Percentiles rank a stretch among this genome's conserved stretches.
Evolutionary conservation across 2,888 invertebrate species (phyloP).

Genomic region (Augiades crinisus): DNA sequence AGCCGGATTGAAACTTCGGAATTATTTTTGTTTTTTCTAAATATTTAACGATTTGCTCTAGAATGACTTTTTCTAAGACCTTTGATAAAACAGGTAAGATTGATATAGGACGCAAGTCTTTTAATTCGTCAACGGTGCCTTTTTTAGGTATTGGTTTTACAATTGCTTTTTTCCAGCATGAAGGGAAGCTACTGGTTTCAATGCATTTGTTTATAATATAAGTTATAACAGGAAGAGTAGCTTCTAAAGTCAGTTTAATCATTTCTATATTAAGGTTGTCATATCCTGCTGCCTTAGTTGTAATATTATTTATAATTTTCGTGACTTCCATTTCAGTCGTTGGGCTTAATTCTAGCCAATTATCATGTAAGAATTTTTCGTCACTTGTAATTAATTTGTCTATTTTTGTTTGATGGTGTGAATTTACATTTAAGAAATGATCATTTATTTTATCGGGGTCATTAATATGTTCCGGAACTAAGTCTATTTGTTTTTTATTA

Average conservation of each 20-base stretch:
- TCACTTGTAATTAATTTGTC: too few species aligned
- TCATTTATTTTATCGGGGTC: not conserved
- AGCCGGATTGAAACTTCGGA: not conserved
- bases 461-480: not conserved
- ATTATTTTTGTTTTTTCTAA: not conserved
- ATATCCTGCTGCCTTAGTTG: slow-evolving; percentile 1
- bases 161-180: not conserved
- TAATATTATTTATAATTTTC: not conserved
- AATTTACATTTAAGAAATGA: not conserved
- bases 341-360: not conserved
- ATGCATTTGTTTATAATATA: not conserved
- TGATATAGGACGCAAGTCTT: not conserved
- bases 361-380: too few species aligned
- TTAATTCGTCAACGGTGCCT: not conserved
- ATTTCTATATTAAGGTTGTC: slow-evolving; percentile 6
- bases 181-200: not conserved
- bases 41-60: not conserved
- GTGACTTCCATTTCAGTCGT: slow-evolving; percentile 19
- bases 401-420: too few species aligned
- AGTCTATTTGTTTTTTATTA: not conserved
- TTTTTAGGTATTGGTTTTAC: not conserved
- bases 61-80: not conserved
- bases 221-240: not conserved
- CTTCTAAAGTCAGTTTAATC: not conserved
- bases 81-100: too few species aligned